Evolutionary conservation across 2,797 vertebrate genomes (phyloP), one percentile per base, ranked within the genome.

Genomic region (Parambassis ranga): DNA sequence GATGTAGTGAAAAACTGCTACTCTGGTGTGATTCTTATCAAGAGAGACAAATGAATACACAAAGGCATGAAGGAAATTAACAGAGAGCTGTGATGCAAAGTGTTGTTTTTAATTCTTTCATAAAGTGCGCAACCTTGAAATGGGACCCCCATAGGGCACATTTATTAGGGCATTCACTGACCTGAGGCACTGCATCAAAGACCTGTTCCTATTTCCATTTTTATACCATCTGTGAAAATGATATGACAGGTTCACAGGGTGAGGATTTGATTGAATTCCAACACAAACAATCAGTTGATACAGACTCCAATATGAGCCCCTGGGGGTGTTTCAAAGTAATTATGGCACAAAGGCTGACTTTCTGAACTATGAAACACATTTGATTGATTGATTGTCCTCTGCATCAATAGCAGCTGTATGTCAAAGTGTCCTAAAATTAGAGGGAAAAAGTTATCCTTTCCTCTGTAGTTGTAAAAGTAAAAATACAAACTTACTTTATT

Each of bases 321-420:
- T 3, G 7, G 7, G 7, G 30, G 43, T 41, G 42, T 55, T 50
- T 47, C 33, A 51, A 72, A 70, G 66, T 53, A 43, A 78, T 75
- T 60, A 71, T 15, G 26, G 20, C 39, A 22, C 20, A 31, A 22
- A 69, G 55, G 44, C 26, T 44, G 51, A 63, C 14, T 66, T 41
- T 78, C 59, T 62, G 51, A 76, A 57, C 65, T 63, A 35, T 28
- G 39, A 38, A 61, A 23, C 63, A 53, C 1, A 36, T 57, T 0
- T 68, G 74, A 80, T 74, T 63, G 74, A 80, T 74, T 63, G 56
- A 56, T 71, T 66, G 43, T 23, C n/a, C 5, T 52, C 22, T 35
- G 39, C 28, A 39, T 65, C 28, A 1, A n/a, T 2, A 16, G 62
- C 9, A 31, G 22, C 41, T 23, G 35, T 20, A 15, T 7, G 15